Evolutionary conservation across 2,888 invertebrate genomes (phyloP), one percentile per base, ranked within the genome.

Genomic region (Camponotus fellah): DNA sequence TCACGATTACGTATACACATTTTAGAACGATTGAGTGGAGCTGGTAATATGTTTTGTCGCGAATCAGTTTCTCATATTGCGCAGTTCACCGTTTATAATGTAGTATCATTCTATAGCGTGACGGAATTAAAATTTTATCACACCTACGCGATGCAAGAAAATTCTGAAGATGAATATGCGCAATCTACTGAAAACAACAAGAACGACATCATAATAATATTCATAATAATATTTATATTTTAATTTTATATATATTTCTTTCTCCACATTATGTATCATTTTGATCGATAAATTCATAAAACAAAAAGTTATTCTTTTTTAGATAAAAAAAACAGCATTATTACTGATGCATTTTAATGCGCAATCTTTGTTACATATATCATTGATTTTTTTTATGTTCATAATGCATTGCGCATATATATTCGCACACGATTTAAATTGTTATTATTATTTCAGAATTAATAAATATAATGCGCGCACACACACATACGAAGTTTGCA

Each of bases 31-130:
- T 40, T 49, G 32, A 60, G 69, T 40, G 37, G 34, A n/a, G n/a
- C 32, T 8, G 37, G 58, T 69, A 68, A 8, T 77, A 53, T 53
- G 12, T 53, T 71, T 71, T 21, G 53, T 71, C 53, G 26, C 53
- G n/a, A 71, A 83, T 34, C 77, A 56, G 37, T 83, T 71, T 26
- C 26, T 26, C 53, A 53, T 53, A 46, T 4, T 46, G n/a, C 6
- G n/a, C 53, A n/a, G 8, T 53, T 53, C 49, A 49, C 17, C 56
- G 56, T 64, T 77, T 64, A 69, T 49, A 58, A 56, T 62, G 32
- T 46, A 68, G 32, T 66, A 14, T 9, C 60, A 9, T 9, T 43
- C 43, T 80, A 72, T 49, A 72, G 43, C 53, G 46, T 2, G 40
- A 80, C 46, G 49, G 72, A 53, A 68, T 49, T 66, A 8, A 71